Conservation (phyloP, 2,113 vertebrate species). For the Gallinago jamesoni region DNA sequence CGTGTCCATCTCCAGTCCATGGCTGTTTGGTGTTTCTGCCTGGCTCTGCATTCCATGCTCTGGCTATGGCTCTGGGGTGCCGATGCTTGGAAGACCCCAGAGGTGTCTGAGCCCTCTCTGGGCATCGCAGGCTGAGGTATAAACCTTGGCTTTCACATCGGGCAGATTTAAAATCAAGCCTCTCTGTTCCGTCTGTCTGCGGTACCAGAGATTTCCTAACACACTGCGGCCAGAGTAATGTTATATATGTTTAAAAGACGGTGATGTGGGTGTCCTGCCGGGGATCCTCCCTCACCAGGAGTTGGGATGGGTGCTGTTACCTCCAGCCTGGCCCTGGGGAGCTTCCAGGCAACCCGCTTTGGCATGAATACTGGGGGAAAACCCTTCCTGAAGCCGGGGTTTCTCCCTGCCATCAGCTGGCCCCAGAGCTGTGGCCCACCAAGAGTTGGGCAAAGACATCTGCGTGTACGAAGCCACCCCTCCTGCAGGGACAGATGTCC, state of each 20-base stretch:
- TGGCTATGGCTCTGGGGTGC: background rate
- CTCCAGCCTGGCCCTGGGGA: background rate
- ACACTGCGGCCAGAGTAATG: rapidly evolving
- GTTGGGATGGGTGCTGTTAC: rapidly evolving
- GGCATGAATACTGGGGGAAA: no score
- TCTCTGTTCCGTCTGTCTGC: background rate
- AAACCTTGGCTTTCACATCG: background rate
- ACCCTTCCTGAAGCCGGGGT: background rate
- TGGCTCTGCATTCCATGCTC: background rate
- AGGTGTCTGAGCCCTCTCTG: background rate
- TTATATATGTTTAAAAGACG: background rate
- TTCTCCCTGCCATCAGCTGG: background rate
- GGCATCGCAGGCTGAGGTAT: background rate
- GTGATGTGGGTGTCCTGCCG: background rate
- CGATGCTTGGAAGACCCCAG: background rate
- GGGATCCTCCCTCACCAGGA: background rate
- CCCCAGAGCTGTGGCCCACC: background rate
- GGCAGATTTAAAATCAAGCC: background rate
- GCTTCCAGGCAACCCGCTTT: background rate
- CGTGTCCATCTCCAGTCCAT: rapidly evolving
- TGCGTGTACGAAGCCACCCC: rapidly evolving
- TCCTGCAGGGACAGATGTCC: background rate
- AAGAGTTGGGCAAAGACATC: background rate
- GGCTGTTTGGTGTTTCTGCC: background rate
- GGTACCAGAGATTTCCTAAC: background rate